Base-by-base conservation (phyloP, 2,797 vertebrate species). In the Prunella strophiata region DNA sequence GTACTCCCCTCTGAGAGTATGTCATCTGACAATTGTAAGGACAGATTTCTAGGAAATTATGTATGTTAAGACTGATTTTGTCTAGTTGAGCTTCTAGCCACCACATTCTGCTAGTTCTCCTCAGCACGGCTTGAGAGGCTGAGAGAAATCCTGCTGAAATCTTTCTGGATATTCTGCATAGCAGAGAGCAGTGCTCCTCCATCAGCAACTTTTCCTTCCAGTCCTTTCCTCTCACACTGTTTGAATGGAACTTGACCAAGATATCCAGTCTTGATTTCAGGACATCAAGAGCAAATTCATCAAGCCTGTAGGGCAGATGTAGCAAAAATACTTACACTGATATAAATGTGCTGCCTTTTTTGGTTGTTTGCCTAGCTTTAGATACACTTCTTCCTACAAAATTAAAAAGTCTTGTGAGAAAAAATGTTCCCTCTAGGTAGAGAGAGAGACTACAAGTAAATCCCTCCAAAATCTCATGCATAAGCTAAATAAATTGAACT, bases 401-500 rank as follows among this genome's bases (percentile, higher is more conserved):
- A 95, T 90, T 91, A 91, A 88, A 67, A 78, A 63, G 62, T 9
- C 47, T 78, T 72, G 51, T 25, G 67, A 71, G 59, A 79, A 85
- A 84, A 93, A 91, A 68, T 13, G 26, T 63, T 91, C 91, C 73
- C 70, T 95, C 51, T 52, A 68, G 66, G 70, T 68, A 87, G 82
- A 68, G 59, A 84, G 58, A 42, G 29, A 89, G 38, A 65, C 61
- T 75, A 71, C 32, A 88, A 87, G 59, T 71, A 94, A 94, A 95
- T 87, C 83, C 66, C 36, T 21, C 16, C 12, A 52, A 88, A 95
- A 88, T 90, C 93, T 81, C 78, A 77, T 30, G 34, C 75, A 75
- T 85, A 94, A 95, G 85, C 79, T 96, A 92, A 95, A 70, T 84
- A 94, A 95, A 96, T 89, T 59, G 63, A 91, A 92, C 80, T 77